These are phyloP conservation scores for Onychostoma macrolepis DNA, from an alignment of 2,113 vertebrate genomes.

Conservation along the genomic window DNA sequence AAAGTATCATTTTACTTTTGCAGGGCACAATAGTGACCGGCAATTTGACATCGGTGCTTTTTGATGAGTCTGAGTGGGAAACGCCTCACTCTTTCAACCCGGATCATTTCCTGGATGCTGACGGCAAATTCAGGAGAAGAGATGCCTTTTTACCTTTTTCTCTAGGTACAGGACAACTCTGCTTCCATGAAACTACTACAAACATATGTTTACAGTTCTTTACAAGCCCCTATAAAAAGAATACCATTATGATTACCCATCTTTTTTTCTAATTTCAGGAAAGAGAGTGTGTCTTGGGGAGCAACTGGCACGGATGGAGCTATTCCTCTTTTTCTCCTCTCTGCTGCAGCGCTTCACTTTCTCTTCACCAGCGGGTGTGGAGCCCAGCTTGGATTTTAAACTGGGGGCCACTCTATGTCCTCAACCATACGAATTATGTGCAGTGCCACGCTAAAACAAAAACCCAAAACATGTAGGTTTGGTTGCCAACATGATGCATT, in stretches of 20 bases:
- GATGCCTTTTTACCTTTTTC: slow-evolving; percentile 86
- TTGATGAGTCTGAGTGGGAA: slow-evolving; percentile 79
- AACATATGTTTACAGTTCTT: not conserved
- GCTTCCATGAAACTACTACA: not conserved
- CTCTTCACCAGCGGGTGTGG: slow-evolving; percentile 56
- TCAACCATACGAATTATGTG: slow-evolving; percentile 65
- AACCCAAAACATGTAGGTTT: too few species aligned
- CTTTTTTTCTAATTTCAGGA: slow-evolving; percentile 61
- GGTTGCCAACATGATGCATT: too few species aligned
- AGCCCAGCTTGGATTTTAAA: slow-evolving; percentile 58
- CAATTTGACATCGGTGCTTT: slow-evolving; percentile 78
- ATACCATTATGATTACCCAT: not conserved
- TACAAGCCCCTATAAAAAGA: not conserved
- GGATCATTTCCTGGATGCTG: slow-evolving; percentile 83
- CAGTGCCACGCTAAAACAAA: slow-evolving; percentile 53
- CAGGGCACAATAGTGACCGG: slow-evolving; percentile 78
- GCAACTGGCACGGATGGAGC: slow-evolving; percentile 78
- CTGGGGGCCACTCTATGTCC: slow-evolving; percentile 54
- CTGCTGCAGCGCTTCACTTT: slow-evolving; percentile 74
- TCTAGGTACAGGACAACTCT: slow-evolving; percentile 66
- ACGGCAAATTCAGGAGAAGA: slow-evolving; percentile 80
- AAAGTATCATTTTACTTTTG: not conserved
- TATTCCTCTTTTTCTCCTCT: slow-evolving; percentile 84
- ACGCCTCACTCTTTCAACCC: slow-evolving; percentile 84
- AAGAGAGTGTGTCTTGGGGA: slow-evolving; percentile 81